Evolutionary conservation across 2,888 invertebrate species (phyloP).

Genomic region (Cyclophora albipunctata): DNA sequence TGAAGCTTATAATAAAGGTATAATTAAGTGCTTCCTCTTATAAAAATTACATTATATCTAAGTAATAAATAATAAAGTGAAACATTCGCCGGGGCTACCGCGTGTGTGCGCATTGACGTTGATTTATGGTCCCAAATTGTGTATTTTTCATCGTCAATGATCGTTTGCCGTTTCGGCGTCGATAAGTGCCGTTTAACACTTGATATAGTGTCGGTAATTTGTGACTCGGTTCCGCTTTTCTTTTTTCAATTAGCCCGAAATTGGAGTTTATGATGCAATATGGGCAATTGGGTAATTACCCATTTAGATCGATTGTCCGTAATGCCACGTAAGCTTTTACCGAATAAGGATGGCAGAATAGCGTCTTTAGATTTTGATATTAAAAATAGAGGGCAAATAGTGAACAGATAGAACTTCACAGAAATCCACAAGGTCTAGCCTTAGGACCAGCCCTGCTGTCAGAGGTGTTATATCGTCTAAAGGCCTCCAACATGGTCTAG

Average conservation of each 20-base stretch:
- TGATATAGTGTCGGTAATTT: constrained; percentile 74
- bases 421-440: no score
- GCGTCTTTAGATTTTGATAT: background rate
- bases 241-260: constrained; percentile 70
- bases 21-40: constrained; percentile 49
- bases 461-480: no score
- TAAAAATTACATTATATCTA: constrained; percentile 43
- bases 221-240: constrained; percentile 59
- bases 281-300: constrained; percentile 39
- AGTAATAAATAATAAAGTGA: constrained; percentile 64
- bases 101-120: constrained; percentile 44
- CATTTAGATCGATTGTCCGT: constrained; percentile 8
- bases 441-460: no score
- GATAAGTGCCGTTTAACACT: constrained; percentile 73
- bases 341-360: background rate
- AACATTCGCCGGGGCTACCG: constrained; percentile 50
- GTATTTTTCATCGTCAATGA: constrained; percentile 69
- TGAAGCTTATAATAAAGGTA: constrained; percentile 31
- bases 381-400: background rate
- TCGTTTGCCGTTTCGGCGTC: constrained; percentile 63
- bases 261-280: constrained; percentile 60
- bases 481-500: no score
- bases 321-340: constrained; percentile 21
- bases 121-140: constrained; percentile 72
- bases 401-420: background rate